Conservation (phyloP, 92 coral and sea anemone genomes). For the Diadumene lineata region DNA sequence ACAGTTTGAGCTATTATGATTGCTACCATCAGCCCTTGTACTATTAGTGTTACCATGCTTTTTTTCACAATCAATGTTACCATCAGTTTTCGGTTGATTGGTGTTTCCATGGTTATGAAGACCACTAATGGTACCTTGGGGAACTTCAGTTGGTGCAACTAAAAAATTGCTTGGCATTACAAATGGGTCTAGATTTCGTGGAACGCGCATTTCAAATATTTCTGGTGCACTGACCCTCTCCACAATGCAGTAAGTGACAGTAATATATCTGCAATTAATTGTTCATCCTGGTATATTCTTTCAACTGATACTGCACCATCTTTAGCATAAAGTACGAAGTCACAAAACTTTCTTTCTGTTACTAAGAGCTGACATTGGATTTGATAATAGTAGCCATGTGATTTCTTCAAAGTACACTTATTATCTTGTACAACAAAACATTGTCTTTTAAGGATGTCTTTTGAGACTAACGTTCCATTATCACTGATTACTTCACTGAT, state of each 20-base stretch:
- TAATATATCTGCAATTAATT: constrained; percentile 50
- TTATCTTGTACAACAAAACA: constrained; percentile 47
- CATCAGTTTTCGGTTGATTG: background rate
- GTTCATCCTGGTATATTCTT: too few species aligned
- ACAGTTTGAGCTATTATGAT: too few species aligned
- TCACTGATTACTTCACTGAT: constrained; percentile 26
- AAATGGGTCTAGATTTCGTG: constrained; percentile 45
- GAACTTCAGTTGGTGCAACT: too few species aligned
- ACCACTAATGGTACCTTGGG: too few species aligned
- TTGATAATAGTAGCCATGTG: constrained; percentile 49
- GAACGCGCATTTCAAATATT: constrained; percentile 61
- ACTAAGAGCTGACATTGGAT: constrained; percentile 49
- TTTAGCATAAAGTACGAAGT: constrained; percentile 54
- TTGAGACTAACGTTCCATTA: constrained; percentile 23
- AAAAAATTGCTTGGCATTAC: constrained; percentile 28
- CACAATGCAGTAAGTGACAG: constrained; percentile 50
- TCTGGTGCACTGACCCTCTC: constrained; percentile 54
- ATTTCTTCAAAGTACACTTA: constrained; percentile 40
- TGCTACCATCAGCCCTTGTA: too few species aligned
- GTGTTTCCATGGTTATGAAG: too few species aligned
- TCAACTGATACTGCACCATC: too few species aligned
- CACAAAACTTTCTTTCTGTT: constrained; percentile 54
- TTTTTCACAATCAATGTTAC: too few species aligned
- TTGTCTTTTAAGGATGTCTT: constrained; percentile 44
- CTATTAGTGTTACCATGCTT: too few species aligned